Evolutionary conservation across 2,888 invertebrate genomes (phyloP).

Genomic region (Tachina lurida): DNA sequence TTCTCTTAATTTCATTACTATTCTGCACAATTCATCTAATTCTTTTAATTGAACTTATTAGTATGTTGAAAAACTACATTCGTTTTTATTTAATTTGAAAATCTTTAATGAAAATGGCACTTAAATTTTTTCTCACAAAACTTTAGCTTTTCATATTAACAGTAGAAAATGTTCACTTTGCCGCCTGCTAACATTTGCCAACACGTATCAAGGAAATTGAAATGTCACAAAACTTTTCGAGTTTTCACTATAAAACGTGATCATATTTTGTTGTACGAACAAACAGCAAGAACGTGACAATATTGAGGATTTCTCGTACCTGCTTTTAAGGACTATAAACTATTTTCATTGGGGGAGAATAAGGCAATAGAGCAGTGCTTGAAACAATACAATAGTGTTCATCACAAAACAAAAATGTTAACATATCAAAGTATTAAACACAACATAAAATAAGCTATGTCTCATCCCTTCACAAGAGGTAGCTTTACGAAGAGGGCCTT

Average conservation of each 20-base stretch:
- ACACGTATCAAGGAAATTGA: slow-evolving; percentile 53
- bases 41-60: no score
- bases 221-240: slow-evolving; percentile 58
- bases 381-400: not conserved
- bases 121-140: not conserved
- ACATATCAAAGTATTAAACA: not conserved
- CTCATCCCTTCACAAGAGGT: no score
- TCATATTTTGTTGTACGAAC: slow-evolving; percentile 22
- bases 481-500: no score
- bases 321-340: slow-evolving; percentile 6
- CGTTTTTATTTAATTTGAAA: not conserved
- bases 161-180: not conserved
- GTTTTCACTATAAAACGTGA: slow-evolving; percentile 53
- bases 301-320: not conserved
- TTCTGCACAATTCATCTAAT: no score
- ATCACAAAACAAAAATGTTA: not conserved
- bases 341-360: not conserved
- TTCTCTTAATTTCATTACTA: no score
- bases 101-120: not conserved
- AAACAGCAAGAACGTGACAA: slow-evolving; percentile 17
- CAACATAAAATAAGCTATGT: no score
- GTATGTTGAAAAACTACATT: not conserved
- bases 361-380: not conserved
- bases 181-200: slow-evolving; percentile 1
- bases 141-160: not conserved